Conservation (phyloP, 2,113 vertebrate genomes). For the Carlito syrichta region DNA sequence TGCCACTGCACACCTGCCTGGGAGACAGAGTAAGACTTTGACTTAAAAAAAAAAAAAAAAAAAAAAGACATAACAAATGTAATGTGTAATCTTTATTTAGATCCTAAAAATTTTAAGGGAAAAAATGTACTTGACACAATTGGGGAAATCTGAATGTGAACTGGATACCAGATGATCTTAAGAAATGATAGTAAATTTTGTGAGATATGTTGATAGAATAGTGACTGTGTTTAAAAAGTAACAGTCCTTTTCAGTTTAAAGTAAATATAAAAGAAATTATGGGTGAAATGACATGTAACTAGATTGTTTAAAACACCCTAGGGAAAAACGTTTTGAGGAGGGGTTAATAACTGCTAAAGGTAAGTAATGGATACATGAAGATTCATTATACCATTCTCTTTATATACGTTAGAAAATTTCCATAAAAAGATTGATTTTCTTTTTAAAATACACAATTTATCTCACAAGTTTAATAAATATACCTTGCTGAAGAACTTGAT, state of each 20-base stretch:
- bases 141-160: not conserved
- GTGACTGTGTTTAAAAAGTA: not conserved
- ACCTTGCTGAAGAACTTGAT: not conserved
- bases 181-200: constrained; percentile 9
- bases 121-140: not conserved
- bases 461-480: not conserved
- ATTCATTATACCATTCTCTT: not conserved
- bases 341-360: not conserved
- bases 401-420: not conserved
- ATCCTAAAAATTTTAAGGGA: not conserved
- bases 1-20: no score
- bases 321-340: not conserved
- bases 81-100: not conserved
- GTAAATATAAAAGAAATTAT: not conserved
- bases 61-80: not conserved
- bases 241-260: not conserved
- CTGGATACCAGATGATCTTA: not conserved
- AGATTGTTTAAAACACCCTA: constrained; percentile 16
- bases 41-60: no score
- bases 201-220: not conserved
- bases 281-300: not conserved
- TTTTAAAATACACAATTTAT: not conserved
- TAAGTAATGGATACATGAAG: not conserved
- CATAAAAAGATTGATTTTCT: not conserved
- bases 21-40: no score